Conservation (phyloP, 1,140 invertebrate species). For the Arctopsyche grandis region DNA sequence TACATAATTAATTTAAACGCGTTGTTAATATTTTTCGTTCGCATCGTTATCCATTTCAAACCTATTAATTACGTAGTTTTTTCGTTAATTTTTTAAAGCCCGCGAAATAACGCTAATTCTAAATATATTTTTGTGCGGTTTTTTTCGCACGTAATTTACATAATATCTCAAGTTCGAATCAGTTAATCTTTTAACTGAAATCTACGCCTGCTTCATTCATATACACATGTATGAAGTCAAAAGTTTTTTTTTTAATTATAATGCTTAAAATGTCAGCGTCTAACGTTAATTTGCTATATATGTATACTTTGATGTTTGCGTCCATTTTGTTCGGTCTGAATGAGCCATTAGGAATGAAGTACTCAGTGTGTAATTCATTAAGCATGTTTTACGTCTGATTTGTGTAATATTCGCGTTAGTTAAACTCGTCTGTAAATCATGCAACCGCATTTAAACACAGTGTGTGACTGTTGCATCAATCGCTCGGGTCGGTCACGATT, state of each 20-base stretch:
- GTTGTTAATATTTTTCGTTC: not conserved
- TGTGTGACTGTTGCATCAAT: slow-evolving; percentile 30
- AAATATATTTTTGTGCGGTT: not conserved
- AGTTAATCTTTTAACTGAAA: not conserved
- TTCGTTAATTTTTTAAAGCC: not conserved
- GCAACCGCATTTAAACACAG: not conserved
- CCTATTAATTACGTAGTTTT: slow-evolving; percentile 9
- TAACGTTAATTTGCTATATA: no score
- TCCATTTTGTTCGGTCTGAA: no score
- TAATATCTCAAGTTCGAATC: no score
- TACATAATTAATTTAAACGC: slow-evolving; percentile 9
- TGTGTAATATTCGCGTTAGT: no score
- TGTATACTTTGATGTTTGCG: no score
- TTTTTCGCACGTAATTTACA: not conserved
- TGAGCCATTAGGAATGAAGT: no score
- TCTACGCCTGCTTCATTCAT: not conserved
- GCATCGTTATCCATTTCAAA: slow-evolving; percentile 19
- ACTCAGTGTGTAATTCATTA: no score
- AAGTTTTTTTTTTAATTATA: no score
- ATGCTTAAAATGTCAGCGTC: no score
- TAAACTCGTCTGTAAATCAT: not conserved
- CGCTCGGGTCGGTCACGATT: slow-evolving; percentile 32
- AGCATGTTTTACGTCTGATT: no score
- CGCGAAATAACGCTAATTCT: not conserved
- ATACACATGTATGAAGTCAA: not conserved